Base-by-base conservation (phyloP, 2,888 invertebrate species). In the Trissoscelio sp. region DNA sequence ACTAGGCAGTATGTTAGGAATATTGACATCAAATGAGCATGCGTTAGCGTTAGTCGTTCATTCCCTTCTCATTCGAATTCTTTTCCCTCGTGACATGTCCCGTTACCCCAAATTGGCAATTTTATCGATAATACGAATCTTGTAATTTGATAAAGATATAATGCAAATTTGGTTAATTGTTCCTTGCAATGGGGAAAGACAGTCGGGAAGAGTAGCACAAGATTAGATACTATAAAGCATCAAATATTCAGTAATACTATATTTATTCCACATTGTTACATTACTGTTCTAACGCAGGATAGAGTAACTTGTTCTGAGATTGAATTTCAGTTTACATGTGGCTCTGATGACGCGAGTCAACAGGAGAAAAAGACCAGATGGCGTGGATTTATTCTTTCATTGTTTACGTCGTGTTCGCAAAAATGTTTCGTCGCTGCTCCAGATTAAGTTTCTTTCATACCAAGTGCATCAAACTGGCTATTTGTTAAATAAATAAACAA, bases 161-260 rank as follows among this genome's bases (percentile, higher is more conserved):
- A 91, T 91, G 91, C 91, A 91, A 91, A 91, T 91, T 89, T 85
- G 86, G 88, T 89, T 91, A 91, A 91, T 91, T 91, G 90, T 91
- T 91, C 90, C 87, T 87, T 84, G 84, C 84, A 79, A 73, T 73
- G 83, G 84, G 83, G 74, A 48, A 72, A 74, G 69, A 73, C 73
- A 31, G 64, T 22, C 22, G 70, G 51, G 57, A 73, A 53, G 83
- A 73, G 60, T 46, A 39, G 70, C 22, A 46, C 55, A 70, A 72
- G 81, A 77, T 73, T 64, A 81, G 80, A 78, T 81, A 77, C 46
- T 67, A 57, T 51, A 69, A 55, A 37, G 51, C 64, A 67, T 75
- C 44, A 51, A 80, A 66, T 60, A 79, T 79, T 72, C 58, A 46
- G 62, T 64, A 46, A 70, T 42, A 57, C 67, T 44, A 69, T 77